Conservation (phyloP, 2,888 invertebrate genomes). For the Epinotia demarniana region DNA sequence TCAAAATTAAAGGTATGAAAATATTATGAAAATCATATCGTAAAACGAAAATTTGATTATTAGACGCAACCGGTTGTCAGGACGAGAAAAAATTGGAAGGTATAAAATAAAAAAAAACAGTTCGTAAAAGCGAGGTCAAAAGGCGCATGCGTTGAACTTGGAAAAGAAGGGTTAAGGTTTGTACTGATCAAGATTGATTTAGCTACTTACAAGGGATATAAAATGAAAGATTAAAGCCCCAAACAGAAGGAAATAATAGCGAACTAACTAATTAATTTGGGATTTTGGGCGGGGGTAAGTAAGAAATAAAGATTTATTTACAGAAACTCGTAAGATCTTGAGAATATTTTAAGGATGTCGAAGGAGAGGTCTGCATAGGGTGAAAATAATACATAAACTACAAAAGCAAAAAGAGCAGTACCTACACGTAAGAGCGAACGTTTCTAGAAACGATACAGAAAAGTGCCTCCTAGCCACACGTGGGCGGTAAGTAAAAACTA, state of each 20-base stretch:
- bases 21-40: too few species aligned
- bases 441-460: background rate
- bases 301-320: conserved; percentile 1
- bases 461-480: background rate
- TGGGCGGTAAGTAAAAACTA: background rate
- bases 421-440: too few species aligned
- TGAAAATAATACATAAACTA: background rate
- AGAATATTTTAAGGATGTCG: background rate
- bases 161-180: background rate
- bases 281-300: background rate
- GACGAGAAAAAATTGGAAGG: background rate
- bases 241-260: background rate
- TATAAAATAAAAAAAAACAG: background rate
- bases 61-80: too few species aligned
- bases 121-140: background rate
- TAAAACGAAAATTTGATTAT: too few species aligned
- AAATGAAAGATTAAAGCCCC: background rate
- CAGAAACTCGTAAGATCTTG: background rate
- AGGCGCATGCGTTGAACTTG: background rate
- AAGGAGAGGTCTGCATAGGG: background rate
- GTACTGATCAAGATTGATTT: background rate
- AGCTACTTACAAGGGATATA: background rate
- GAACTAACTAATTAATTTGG: too few species aligned
- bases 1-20: background rate
- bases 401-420: background rate